Base-by-base conservation (phyloP, 2,888 invertebrate genomes). In the Bombylius discolor region DNA sequence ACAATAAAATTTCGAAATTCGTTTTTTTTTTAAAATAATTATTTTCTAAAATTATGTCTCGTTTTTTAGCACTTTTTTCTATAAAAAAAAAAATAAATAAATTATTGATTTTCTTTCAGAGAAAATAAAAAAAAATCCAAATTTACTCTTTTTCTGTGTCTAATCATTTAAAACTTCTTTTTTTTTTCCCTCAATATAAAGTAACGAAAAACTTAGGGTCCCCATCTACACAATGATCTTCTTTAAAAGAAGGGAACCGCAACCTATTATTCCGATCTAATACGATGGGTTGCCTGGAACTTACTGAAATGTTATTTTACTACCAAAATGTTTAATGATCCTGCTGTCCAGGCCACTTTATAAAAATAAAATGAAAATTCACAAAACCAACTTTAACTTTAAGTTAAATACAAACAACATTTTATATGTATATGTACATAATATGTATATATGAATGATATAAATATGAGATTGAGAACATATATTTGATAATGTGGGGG, bases 261-360 rank as follows among this genome's bases (percentile, higher is more conserved):
- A 42, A 42, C 7, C 39, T 11, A 36, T 42, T 62, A 42, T 60
- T 63, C 61, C 68, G 72, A 70, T 70, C 70, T 69, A 67, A 66
- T 67, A 67, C 66, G 67, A 64, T 66, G 68, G 67, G 70, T 70
- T 69, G 73, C 69, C 70, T 67, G 68, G 66, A 70, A 67, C 68
- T 71, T 67, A 73, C 72, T 74, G 52, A 59, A 73, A 71, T 74
- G 56, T 58, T 58, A 56, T 52, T 55, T 56, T 48, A 54, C 49
- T 46, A 49, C 48, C 49, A 49, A 55, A 59, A 55, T 55, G 49
- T 56, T 50, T 53, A 53, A 51, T 53, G 57, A 59, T 59, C 56
- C 59, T 59, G 39, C 39, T 42, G 39, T 8, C 67, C 71, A 68
- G 14, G 14, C 45, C 14, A 45, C 39, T 11, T 42, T 42, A 42